Percentiles rank a stretch among this genome's conserved stretches.
Conservation (phyloP, 2,888 invertebrate genomes). For the Cantharis lateralis region DNA sequence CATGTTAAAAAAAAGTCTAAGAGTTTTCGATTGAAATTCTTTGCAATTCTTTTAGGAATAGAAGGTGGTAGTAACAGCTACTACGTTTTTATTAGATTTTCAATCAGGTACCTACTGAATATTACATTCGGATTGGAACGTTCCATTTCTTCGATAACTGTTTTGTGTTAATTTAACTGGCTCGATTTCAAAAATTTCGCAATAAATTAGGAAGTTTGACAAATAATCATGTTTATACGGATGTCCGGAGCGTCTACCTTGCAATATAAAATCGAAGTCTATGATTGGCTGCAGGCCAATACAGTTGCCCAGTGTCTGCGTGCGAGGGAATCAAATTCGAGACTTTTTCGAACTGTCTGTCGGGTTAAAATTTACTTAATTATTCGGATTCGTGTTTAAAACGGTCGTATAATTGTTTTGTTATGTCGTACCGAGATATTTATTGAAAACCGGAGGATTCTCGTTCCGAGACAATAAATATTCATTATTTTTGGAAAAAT, state of each 20-base stretch:
- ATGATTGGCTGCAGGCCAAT: neutral
- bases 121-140: neutral
- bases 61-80: neutral
- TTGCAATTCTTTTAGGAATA: neutral
- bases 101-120: neutral
- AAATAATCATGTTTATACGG: neutral
- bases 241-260: neutral
- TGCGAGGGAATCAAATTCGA: neutral
- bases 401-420: neutral
- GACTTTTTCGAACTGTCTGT: neutral
- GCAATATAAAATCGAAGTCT: neutral
- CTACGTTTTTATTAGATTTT: slow-evolving; percentile 3
- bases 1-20: neutral
- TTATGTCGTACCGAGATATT: neutral
- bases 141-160: neutral
- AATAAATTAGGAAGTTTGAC: neutral
- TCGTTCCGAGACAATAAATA: neutral
- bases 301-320: neutral
- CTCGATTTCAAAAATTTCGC: neutral
- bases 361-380: neutral
- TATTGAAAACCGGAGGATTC: neutral
- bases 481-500: neutral
- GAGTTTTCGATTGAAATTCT: neutral
- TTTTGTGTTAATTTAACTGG: neutral
- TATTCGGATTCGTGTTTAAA: neutral